Evolutionary conservation across 2,888 invertebrate species (phyloP).

Genomic region (Odontocerum albicorne): DNA sequence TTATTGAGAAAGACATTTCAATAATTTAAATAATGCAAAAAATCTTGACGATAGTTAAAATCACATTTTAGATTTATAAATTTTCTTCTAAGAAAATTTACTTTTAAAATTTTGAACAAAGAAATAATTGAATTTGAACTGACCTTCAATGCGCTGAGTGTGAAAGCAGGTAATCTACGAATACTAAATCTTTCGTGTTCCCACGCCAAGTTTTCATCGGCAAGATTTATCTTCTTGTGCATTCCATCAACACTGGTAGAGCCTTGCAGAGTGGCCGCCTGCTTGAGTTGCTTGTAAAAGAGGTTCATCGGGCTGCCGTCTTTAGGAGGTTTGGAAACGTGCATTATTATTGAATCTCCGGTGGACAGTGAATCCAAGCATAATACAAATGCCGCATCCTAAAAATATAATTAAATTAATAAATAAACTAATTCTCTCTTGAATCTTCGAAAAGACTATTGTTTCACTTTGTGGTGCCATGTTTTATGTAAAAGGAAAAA

Average conservation of each 20-base stretch:
- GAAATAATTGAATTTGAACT: no score
- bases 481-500: no score
- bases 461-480: no score
- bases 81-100: no score
- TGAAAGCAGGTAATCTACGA: slow-evolving; percentile 87
- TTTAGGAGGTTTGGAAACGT: slow-evolving; percentile 95
- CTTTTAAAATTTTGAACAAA: no score
- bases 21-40: no score
- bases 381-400: slow-evolving; percentile 88
- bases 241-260: slow-evolving; percentile 61
- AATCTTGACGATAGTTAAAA: no score
- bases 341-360: slow-evolving; percentile 72
- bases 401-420: slow-evolving; percentile 39
- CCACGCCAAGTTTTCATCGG: slow-evolving; percentile 91
- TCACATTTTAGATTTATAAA: no score
- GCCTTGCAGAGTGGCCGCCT: slow-evolving; percentile 50
- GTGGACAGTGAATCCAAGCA: slow-evolving; percentile 83
- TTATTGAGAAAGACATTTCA: no score
- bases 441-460: no score
- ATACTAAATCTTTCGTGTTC: slow-evolving; percentile 97
- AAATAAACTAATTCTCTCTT: no score
- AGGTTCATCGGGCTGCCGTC: slow-evolving; percentile 76
- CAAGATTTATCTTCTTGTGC: slow-evolving; percentile 96
- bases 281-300: slow-evolving; percentile 66
- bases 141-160: slow-evolving; percentile 75